These are phyloP conservation scores for Cataglyphis altisquamis DNA, from an alignment of 2,888 invertebrate genomes.

Conservation along the genomic window DNA sequence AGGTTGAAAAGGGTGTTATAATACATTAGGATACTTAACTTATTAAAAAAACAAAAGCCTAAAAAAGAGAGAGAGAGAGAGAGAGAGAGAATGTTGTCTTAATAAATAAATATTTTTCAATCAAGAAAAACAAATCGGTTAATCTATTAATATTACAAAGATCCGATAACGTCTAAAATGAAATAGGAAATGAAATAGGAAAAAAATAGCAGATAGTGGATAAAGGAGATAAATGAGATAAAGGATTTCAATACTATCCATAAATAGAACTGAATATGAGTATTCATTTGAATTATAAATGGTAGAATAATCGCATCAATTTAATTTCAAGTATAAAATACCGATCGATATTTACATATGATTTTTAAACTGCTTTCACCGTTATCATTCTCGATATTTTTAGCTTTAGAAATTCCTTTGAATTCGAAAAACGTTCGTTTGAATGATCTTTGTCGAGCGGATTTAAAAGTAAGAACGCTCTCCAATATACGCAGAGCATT, in stretches of 20 bases:
- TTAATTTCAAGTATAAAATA: slow-evolving; percentile 16
- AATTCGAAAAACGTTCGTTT: slow-evolving; percentile 27
- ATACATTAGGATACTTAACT: not conserved
- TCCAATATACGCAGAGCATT: slow-evolving; percentile 60
- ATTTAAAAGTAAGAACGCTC: slow-evolving; percentile 18
- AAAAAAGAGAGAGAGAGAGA: not conserved
- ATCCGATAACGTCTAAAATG: not conserved
- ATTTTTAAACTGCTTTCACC: slow-evolving; percentile 33
- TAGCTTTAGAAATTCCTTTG: slow-evolving; percentile 32
- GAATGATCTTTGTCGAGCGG: slow-evolving; percentile 27
- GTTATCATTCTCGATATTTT: slow-evolving; percentile 40
- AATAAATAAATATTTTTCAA: not conserved
- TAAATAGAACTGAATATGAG: not conserved
- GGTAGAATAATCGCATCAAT: not conserved
- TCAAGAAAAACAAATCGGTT: not conserved
- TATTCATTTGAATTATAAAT: not conserved
- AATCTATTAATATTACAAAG: not conserved
- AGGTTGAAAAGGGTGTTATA: slow-evolving; percentile 16
- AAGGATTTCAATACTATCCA: not conserved
- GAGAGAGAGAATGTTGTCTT: too few species aligned
- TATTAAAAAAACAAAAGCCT: not conserved
- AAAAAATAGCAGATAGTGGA: too few species aligned
- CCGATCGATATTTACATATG: slow-evolving; percentile 36
- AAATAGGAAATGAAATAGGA: too few species aligned
- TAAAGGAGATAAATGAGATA: not conserved